These are phyloP conservation scores for Sinopyrophorus schimmeli DNA, from an alignment of 2,888 invertebrate species.

Conservation along the genomic window DNA sequence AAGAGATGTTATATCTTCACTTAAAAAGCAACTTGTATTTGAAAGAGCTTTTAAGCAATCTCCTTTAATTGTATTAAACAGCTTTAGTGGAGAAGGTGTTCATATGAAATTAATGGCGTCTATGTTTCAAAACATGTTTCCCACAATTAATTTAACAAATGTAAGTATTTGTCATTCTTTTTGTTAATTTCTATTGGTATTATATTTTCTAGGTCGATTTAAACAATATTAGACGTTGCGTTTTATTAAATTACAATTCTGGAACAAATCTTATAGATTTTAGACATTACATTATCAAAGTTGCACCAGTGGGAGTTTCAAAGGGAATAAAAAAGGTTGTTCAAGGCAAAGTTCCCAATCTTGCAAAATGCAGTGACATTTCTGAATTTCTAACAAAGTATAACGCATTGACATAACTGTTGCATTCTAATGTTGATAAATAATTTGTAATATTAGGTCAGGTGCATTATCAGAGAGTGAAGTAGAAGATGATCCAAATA, in stretches of 20 bases:
- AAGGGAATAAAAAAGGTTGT: slow-evolving; percentile 91
- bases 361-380: slow-evolving; percentile 81
- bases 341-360: slow-evolving; percentile 87
- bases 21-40: slow-evolving; percentile 82
- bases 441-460: slow-evolving; percentile 58
- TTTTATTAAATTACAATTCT: slow-evolving; percentile 87
- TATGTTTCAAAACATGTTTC: slow-evolving; percentile 99
- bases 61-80: slow-evolving; percentile 88
- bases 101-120: slow-evolving; percentile 91
- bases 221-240: slow-evolving; percentile 82
- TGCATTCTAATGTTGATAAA: neutral
- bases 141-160: slow-evolving; percentile 90
- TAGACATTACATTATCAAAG: slow-evolving; percentile 93
- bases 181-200: neutral
- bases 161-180: slow-evolving; percentile 57
- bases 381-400: slow-evolving; percentile 86
- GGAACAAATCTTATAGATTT: slow-evolving; percentile 85
- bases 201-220: slow-evolving; percentile 72
- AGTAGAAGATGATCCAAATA: slow-evolving; percentile 84
- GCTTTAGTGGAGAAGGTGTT: slow-evolving; percentile 86
- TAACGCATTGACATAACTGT: no score
- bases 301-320: slow-evolving; percentile 87
- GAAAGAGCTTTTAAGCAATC: slow-evolving; percentile 83
- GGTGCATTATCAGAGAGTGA: slow-evolving; percentile 85
- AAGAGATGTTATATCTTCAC: slow-evolving; percentile 82